Evolutionary conservation across 2,113 vertebrate genomes (phyloP).

Genomic region (Xenopus borealis): DNA sequence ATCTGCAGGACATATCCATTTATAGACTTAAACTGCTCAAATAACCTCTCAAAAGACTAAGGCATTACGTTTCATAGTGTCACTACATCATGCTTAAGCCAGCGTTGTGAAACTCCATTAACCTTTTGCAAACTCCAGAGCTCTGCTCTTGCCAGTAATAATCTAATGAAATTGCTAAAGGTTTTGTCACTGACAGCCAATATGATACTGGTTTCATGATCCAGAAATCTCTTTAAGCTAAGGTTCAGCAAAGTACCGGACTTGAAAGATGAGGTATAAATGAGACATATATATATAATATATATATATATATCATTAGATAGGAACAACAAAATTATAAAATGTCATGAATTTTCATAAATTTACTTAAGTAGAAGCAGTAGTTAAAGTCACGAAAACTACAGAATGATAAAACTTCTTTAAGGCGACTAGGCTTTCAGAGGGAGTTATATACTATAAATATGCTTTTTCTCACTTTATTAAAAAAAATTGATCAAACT

Average conservation of each 20-base stretch:
- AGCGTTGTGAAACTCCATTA: slow-evolving; percentile 47
- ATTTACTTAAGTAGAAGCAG: too few species aligned
- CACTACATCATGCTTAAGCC: slow-evolving; percentile 46
- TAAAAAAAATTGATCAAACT: too few species aligned
- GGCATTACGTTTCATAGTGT: slow-evolving; percentile 37
- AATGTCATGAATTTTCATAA: too few species aligned
- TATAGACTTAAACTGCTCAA: slow-evolving; percentile 41
- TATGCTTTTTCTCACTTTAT: too few species aligned
- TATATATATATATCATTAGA: not conserved
- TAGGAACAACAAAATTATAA: too few species aligned
- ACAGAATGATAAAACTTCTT: too few species aligned
- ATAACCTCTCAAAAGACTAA: slow-evolving; percentile 36
- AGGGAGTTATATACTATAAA: too few species aligned
- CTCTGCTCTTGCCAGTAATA: slow-evolving; percentile 44
- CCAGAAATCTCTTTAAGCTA: slow-evolving; percentile 43
- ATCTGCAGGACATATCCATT: slow-evolving; percentile 38
- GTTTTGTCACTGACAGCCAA: slow-evolving; percentile 44
- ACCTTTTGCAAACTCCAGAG: slow-evolving; percentile 43
- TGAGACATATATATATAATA: not conserved
- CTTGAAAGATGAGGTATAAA: slow-evolving; percentile 16
- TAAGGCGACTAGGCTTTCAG: too few species aligned
- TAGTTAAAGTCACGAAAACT: too few species aligned
- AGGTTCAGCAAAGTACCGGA: slow-evolving; percentile 18
- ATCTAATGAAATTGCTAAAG: slow-evolving; percentile 45
- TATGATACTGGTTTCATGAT: slow-evolving; percentile 39